A percentile compares a stretch with the other conserved stretches of the same genome.
These are phyloP conservation scores for Isurus oxyrinchus DNA, from an alignment of 2,113 vertebrate genomes.

Conservation along the genomic window DNA sequence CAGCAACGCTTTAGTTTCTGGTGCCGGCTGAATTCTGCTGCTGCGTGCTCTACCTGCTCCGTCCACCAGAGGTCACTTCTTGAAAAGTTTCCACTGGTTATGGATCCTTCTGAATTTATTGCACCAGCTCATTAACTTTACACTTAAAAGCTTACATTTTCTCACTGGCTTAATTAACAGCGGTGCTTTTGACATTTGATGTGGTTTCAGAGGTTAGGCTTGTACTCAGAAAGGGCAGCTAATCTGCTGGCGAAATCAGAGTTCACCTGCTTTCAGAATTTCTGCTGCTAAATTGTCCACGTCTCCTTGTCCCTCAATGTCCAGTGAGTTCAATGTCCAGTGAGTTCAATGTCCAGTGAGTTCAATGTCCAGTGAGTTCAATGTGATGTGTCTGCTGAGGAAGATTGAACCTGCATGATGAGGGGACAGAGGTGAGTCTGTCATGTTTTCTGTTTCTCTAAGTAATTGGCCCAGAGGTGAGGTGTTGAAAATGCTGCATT, in stretches of 20 bases:
- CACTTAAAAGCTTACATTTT: background rate
- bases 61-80: background rate
- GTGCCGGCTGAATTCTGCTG: background rate
- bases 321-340: background rate
- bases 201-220: background rate
- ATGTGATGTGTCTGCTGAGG: background rate
- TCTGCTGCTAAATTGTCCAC: background rate
- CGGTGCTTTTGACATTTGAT: background rate
- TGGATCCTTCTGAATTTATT: background rate
- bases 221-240: background rate
- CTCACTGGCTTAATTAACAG: background rate
- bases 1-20: background rate
- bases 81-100: background rate
- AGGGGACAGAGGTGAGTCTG: background rate
- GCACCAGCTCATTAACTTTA: background rate
- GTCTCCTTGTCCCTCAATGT: background rate
- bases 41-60: background rate
- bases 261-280: background rate
- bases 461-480: background rate
- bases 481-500: background rate
- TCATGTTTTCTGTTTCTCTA: background rate
- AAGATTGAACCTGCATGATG: too few relatives aligned
- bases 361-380: background rate
- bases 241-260: background rate
- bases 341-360: background rate